These are phyloP conservation scores for Cremastobaeus sp. DNA, from an alignment of 2,888 invertebrate genomes.

Conservation along the genomic window DNA sequence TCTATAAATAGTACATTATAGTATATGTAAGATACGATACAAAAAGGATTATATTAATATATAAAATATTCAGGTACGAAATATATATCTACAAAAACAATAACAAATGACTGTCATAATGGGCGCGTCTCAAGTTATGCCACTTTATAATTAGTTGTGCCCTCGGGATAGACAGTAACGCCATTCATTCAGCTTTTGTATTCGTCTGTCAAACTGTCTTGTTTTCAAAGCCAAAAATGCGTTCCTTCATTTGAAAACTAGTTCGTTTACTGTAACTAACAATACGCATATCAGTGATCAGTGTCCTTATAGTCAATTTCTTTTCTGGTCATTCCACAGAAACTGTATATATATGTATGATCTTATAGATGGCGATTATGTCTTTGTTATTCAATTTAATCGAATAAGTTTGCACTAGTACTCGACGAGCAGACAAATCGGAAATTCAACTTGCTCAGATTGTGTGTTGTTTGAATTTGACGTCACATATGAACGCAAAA, in stretches of 20 bases:
- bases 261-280: too few relatives aligned
- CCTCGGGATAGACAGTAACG: neutral
- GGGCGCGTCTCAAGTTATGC: constrained; percentile 47
- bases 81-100: constrained; percentile 45
- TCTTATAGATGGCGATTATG: constrained; percentile 7
- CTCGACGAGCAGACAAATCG: too few relatives aligned
- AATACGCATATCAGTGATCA: too few relatives aligned
- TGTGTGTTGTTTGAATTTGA: too few relatives aligned
- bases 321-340: too few relatives aligned
- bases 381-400: neutral
- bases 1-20: constrained; percentile 68
- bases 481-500: too few relatives aligned
- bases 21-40: constrained; percentile 52
- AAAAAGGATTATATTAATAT: constrained; percentile 51
- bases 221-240: neutral
- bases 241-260: neutral
- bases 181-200: neutral
- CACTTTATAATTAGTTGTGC: neutral
- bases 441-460: too few relatives aligned
- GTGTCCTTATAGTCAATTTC: too few relatives aligned
- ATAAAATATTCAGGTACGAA: constrained; percentile 25
- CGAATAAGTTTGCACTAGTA: too few relatives aligned
- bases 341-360: too few relatives aligned
- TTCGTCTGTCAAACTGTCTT: neutral
- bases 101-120: constrained; percentile 43